Base-by-base conservation (phyloP, 2,888 invertebrate species). In the Cataglyphis albicans region DNA sequence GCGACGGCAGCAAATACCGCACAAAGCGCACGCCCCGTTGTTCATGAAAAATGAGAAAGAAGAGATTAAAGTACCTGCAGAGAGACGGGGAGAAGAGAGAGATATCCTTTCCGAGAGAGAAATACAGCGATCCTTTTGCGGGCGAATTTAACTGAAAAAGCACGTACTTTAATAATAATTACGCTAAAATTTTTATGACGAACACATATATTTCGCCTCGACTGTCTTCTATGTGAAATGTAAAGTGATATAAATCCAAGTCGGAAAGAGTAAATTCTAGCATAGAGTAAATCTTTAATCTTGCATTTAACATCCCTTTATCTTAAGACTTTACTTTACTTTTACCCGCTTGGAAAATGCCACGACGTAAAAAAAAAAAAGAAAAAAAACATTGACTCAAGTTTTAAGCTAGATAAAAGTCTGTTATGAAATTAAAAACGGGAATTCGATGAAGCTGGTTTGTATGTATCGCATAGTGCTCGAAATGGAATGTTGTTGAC, bases 11-110 rank as follows among this genome's bases (percentile, higher is more conserved):
- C 57, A 57, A 78, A 68, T 57, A 59, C 41, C 15, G 72, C 41
- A 41, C 57, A 59, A 72, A 78, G 57, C 38, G 57, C 32, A 57
- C 7, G n/a, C 48, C 12, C 41, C 15, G 57, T 57, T 68, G 78
- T 78, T 70, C 57, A 72, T 72, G 57, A 78, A 78, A 72, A 78
- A 78, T 70, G 57, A 32, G 72, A 70, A 44, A 59, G 41, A 32
- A 44, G 57, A 78, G 57, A 78, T 78, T 78, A 78, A 78, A 78
- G 41, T 67, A 38, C 21, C n/a, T 41, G 12, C 32, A 35, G 41
- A 18, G n/a, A n/a, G 52, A 61, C n/a, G 35, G 15, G 15, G 41
- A 65, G 41, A 10, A 35, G 52, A 38, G 38, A 55, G 78, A 55
- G 32, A 73, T 3, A 38, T 35, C n/a, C 15, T 44, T 61, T n/a